phyloP scores from a whole-genome alignment of 2,888 invertebrate species.

The Penaeus monodon region DNA sequence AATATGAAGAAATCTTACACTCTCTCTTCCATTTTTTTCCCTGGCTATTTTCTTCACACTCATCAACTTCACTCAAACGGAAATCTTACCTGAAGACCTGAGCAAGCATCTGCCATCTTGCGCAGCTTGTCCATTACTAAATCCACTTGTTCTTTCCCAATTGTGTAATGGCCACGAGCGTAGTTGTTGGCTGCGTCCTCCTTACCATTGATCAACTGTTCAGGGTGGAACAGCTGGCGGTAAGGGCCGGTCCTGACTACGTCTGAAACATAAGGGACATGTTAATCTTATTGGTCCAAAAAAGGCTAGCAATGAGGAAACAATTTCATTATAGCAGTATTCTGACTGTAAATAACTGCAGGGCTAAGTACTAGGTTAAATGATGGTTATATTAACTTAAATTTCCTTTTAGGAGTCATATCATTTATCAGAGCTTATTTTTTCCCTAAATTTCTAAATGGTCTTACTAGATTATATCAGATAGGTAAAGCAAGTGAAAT shows the following conservation, averaged over 20 bases:
- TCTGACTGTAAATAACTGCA: too few relatives aligned
- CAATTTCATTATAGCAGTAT: too few relatives aligned
- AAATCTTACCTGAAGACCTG: conserved; percentile 71
- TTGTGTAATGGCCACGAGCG: conserved; percentile 83
- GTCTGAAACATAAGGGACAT: conserved; percentile 71
- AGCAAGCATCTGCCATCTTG: conserved; percentile 72
- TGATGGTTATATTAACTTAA: background rate
- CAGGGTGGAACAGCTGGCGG: conserved; percentile 96
- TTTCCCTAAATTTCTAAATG: too few relatives aligned
- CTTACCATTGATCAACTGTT: conserved; percentile 93
- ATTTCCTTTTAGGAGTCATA: too few relatives aligned
- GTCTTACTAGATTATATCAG: background rate
- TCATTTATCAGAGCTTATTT: too few relatives aligned
- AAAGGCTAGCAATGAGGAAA: too few relatives aligned
- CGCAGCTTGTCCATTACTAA: conserved; percentile 72
- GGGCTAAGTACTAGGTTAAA: background rate
- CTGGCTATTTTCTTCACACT: background rate
- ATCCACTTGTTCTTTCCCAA: conserved; percentile 76
- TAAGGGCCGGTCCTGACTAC: conserved; percentile 94
- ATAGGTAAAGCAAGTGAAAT: background rate
- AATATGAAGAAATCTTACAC: background rate
- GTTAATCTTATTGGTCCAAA: background rate
- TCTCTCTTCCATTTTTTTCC: background rate
- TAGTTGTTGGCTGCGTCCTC: conserved; percentile 90
- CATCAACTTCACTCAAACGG: background rate